Base-by-base conservation (phyloP, 2,113 vertebrate genomes). In the Anas platyrhynchos region DNA sequence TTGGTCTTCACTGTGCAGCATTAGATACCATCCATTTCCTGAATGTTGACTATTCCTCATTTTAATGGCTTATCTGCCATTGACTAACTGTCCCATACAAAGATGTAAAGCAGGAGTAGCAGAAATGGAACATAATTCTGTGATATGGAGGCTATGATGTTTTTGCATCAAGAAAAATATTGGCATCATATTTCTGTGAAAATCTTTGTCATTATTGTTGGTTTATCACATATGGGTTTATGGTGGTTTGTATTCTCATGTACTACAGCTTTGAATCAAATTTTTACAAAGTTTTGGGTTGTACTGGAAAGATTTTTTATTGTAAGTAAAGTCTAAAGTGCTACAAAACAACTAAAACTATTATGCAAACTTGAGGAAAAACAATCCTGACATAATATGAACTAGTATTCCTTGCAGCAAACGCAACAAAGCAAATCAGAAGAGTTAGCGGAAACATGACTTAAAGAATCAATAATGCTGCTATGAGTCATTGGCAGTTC, bases 71-170 rank as follows among this genome's bases (percentile, higher is more conserved):
- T 94, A 90, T 86, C 74, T 66, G n/a, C 34, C 88, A 96, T 96
- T 83, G 95, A 96, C 85, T 93, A 96, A 61, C 93, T 95, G 90
- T 95, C 91, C 68, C 26, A 43, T 95, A 94, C 83, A 86, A 93
- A 96, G 88, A 93, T 58, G 52, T 91, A 96, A 91, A 78, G 91
- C 90, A 68, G 83, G 72, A 95, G 82, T 94, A 94, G 87, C 11
- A 1, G 83, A 96, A 94, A 94, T 68, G 29, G 94, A 93, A 88
- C 43, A 91, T 96, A 96, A 95, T 91, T 95, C 93, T 91, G 23
- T 50, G 59, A 86, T 74, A 67, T 72, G 87, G 91, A 61, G 34
- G 3, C 63, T 96, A 18, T 95, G 46, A 71, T 36, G 68, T 66
- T 38, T 73, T 93, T 81, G 7, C 90, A 88, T 86, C 38, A 65